Evolutionary conservation across 2,797 vertebrate genomes (phyloP), one percentile per base, ranked within the genome.

Genomic region (Pseudopleuronectes americanus): DNA sequence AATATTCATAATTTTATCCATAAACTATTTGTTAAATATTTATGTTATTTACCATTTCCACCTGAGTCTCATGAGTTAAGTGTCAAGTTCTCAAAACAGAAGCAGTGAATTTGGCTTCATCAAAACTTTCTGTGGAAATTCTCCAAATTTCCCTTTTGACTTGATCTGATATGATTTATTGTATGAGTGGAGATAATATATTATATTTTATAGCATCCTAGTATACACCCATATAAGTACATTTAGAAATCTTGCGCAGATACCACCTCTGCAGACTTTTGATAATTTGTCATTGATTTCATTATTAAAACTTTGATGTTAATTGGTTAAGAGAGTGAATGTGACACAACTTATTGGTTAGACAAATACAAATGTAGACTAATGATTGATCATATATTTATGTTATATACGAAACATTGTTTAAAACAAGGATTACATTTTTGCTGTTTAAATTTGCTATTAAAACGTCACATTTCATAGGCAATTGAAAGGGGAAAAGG

Each of bases 301-400:
- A 9, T 48, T 47, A 10, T 53, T 57, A n/a, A 47, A 67, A 62
- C 56, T 64, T 4, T 57, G 33, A 9, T 57, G 51, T 68, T 54
- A 38, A 38, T 9, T 43, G 16, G 51, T 62, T 0, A n/a, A 53
- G 12, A 67, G 57, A 16, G 17, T 1, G 5, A 68, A 48, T 24
- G 26, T 43, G 19, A 16, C 38, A 63, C 48, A 69, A 45, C 16
- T 55, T 57, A 33, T 60, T 54, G 5, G 2, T 56, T 41, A 16
- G 8, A 38, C 53, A 52, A 38, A 49, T 51, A 51, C 2, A 57
- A 48, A 59, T 71, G 1, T 6, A 21, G 7, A 21, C 12, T 47
- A 12, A 21, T 41, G 6, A 19, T 1, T 38, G 38, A 45, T n/a
- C 10, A 13, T 38, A 8, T 59, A 51, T 24, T 52, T 0, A 8